Base-by-base conservation (phyloP, 2,888 invertebrate species). In the Agriopis leucophaearia region DNA sequence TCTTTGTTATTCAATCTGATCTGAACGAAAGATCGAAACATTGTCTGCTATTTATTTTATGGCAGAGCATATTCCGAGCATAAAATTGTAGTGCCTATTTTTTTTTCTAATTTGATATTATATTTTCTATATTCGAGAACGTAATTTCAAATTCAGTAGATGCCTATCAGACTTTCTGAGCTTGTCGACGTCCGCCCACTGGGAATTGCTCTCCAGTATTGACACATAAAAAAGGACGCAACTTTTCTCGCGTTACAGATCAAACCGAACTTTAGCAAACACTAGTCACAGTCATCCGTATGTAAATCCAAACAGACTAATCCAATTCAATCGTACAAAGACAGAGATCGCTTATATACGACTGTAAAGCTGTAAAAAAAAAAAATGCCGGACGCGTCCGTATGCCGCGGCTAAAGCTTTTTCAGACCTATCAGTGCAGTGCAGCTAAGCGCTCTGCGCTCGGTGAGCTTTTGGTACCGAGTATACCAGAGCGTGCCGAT, bases 41-140 rank as follows among this genome's bases (percentile, higher is more conserved):
- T 27, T 27, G 18, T 27, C 18, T 27, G 18, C 18, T 27, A 27
- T 27, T n/a, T 27, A 27, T 27, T 27, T 2, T 27, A 2, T 27
- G 18, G 18, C 18, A 27, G 18, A 27, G 18, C 18, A 27, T 27
- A 13, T n/a, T n/a, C 6, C n/a, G 45, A 9, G 40, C 18, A 45
- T 13, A 5, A 45, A 45, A 45, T 13, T 45, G n/a, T 45, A 4
- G 15, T 16, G 8, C 16, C 15, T 16, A 16, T 47, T 16, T 16
- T 8, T 15, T 45, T 1, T 47, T 9, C 8, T 16, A 15, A 42
- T 42, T 12, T 12, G 16, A 47, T 15, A 1, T 4, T n/a, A 13
- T 12, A 15, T 52, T 15, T 52, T 15, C n/a, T 52, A n/a, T 52
- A n/a, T 52, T 52, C 15, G 15, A 52, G 38, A 52, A 38, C 15